Evolutionary conservation across 2,888 invertebrate genomes (phyloP).

Genomic region (Anaspis maculata): DNA sequence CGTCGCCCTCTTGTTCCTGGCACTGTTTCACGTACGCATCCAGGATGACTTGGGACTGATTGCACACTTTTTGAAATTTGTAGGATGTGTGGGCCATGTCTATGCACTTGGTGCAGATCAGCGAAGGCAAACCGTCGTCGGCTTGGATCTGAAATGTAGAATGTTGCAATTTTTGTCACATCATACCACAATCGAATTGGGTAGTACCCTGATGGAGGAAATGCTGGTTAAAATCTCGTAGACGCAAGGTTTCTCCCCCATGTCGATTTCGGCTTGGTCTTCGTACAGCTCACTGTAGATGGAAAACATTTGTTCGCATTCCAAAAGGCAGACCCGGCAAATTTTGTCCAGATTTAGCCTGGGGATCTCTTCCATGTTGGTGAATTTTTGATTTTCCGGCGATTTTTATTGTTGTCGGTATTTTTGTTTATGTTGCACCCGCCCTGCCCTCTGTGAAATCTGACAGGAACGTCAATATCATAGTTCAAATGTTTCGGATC

Average conservation of each 20-base stretch:
- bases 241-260: constrained; percentile 16
- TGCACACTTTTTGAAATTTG: constrained; percentile 27
- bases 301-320: constrained; percentile 26
- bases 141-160: constrained; percentile 22
- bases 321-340: constrained; percentile 25
- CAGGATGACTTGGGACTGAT: constrained; percentile 24
- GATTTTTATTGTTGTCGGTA: no score
- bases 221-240: constrained; percentile 26
- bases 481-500: no score
- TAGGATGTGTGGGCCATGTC: constrained; percentile 22
- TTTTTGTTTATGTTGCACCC: no score
- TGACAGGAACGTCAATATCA: no score
- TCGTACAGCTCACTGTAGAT: constrained; percentile 25
- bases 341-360: constrained; percentile 23
- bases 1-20: background rate
- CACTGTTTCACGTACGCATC: constrained; percentile 21
- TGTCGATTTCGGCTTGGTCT: constrained; percentile 14
- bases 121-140: constrained; percentile 25
- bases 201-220: constrained; percentile 23
- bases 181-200: constrained; percentile 3
- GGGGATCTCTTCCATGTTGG: constrained; percentile 1
- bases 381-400: no score
- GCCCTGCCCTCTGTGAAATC: no score
- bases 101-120: constrained; percentile 25
- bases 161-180: constrained; percentile 1